These are phyloP conservation scores for Drosophila teissieri DNA, from an alignment of 1,140 invertebrate species.

Conservation along the genomic window DNA sequence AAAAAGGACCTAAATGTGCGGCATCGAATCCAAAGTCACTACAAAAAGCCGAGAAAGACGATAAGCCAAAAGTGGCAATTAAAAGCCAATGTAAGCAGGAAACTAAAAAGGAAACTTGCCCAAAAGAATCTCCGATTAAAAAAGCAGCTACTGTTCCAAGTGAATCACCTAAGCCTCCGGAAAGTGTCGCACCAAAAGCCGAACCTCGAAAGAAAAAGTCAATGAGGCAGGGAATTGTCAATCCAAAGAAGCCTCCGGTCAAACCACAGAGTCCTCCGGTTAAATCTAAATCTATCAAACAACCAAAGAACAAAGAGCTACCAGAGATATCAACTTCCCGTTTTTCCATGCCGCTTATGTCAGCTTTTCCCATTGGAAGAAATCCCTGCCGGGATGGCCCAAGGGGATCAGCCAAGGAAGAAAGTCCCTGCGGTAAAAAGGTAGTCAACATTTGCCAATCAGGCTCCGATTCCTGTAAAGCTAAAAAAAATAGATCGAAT, in stretches of 20 bases:
- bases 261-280: neutral
- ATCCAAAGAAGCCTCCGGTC: neutral
- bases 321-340: neutral
- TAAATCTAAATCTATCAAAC: neutral
- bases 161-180: neutral
- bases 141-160: neutral
- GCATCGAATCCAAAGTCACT: too few species aligned
- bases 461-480: neutral
- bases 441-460: neutral
- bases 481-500: neutral
- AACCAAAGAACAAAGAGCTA: neutral
- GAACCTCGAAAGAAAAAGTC: neutral
- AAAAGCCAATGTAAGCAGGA: too few species aligned
- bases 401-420: neutral
- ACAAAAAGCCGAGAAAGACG: neutral
- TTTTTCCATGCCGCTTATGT: neutral
- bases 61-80: too few species aligned
- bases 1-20: neutral
- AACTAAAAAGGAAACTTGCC: neutral
- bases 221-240: neutral
- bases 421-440: neutral
- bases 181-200: neutral
- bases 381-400: slow-evolving; percentile 30
- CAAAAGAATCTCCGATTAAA: neutral
- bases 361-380: slow-evolving; percentile 21